Percentiles rank a stretch among this genome's conserved stretches.
Conservation (phyloP, 2,888 invertebrate species). For the Hydrotaea cyrtoneurina region DNA sequence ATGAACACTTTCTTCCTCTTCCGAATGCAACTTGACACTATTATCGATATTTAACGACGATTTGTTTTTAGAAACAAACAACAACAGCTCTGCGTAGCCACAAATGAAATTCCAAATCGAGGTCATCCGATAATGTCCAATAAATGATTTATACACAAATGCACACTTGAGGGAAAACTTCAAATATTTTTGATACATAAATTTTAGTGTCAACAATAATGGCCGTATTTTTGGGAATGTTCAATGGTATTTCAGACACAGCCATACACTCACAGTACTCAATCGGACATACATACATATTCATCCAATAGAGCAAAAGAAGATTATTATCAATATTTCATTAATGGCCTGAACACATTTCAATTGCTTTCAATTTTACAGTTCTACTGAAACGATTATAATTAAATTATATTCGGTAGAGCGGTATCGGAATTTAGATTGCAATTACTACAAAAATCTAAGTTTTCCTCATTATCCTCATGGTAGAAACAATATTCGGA, state of each 20-base stretch:
- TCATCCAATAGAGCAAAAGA: too few species aligned
- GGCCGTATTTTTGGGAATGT: background rate
- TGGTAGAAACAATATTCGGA: too few species aligned
- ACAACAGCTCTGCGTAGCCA: background rate
- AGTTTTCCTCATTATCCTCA: too few species aligned
- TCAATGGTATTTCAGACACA: too few species aligned
- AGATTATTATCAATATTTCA: too few species aligned
- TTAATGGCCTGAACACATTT: too few species aligned
- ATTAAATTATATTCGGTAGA: background rate
- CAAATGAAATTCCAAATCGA: slow-evolving; percentile 60
- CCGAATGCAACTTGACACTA: slow-evolving; percentile 60
- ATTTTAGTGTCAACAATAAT: slow-evolving; percentile 12
- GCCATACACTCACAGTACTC: too few species aligned
- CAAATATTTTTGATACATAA: background rate
- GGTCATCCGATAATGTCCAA: slow-evolving; percentile 52
- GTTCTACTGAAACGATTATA: background rate
- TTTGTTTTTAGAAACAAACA: slow-evolving; percentile 52
- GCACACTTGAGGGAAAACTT: background rate
- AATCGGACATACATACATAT: too few species aligned
- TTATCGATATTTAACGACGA: slow-evolving; percentile 62
- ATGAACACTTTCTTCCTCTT: slow-evolving; percentile 64
- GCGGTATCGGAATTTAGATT: too few species aligned
- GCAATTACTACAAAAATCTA: too few species aligned
- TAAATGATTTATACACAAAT: slow-evolving; percentile 52
- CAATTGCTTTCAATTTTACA: too few species aligned